These are phyloP conservation scores for Catocala sponsa DNA, from an alignment of 2,888 invertebrate genomes.

Conservation along the genomic window DNA sequence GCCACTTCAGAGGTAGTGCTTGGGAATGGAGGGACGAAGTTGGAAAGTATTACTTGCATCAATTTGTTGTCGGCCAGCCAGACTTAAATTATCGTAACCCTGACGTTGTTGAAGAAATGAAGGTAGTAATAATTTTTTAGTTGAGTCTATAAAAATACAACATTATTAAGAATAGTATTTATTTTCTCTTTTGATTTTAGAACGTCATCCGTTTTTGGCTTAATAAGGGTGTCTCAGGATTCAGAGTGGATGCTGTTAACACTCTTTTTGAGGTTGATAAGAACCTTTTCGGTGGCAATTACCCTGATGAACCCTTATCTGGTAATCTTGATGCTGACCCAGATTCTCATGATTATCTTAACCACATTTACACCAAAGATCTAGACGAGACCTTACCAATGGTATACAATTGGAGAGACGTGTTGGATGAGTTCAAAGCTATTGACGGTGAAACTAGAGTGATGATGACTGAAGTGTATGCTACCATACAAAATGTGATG, in stretches of 20 bases:
- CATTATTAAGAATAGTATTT: neutral
- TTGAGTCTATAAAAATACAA: no score
- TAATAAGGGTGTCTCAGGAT: slow-evolving; percentile 94
- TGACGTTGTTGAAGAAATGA: slow-evolving; percentile 89
- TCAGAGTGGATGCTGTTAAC: slow-evolving; percentile 93
- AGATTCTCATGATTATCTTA: slow-evolving; percentile 85
- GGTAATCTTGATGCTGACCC: slow-evolving; percentile 76
- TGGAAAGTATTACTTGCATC: slow-evolving; percentile 92
- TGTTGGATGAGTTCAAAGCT: slow-evolving; percentile 88
- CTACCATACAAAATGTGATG: slow-evolving; percentile 87
- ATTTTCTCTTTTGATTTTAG: slow-evolving; percentile 61
- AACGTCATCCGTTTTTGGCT: slow-evolving; percentile 93
- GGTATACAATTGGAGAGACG: slow-evolving; percentile 90
- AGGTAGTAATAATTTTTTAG: slow-evolving; percentile 57
- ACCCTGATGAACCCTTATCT: slow-evolving; percentile 88
- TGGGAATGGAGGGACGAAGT: slow-evolving; percentile 91
- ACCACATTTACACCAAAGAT: slow-evolving; percentile 90
- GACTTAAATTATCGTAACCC: slow-evolving; percentile 92
- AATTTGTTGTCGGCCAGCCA: slow-evolving; percentile 91
- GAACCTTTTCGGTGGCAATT: slow-evolving; percentile 72
- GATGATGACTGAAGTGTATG: slow-evolving; percentile 94
- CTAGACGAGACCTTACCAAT: slow-evolving; percentile 89
- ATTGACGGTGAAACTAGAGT: slow-evolving; percentile 85
- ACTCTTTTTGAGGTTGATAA: slow-evolving; percentile 89
- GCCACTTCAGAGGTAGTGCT: slow-evolving; percentile 90